A percentile compares a stretch with the other conserved stretches of the same genome.
Conservation (phyloP, 2,113 vertebrate genomes). For the Collichthys lucidus region DNA sequence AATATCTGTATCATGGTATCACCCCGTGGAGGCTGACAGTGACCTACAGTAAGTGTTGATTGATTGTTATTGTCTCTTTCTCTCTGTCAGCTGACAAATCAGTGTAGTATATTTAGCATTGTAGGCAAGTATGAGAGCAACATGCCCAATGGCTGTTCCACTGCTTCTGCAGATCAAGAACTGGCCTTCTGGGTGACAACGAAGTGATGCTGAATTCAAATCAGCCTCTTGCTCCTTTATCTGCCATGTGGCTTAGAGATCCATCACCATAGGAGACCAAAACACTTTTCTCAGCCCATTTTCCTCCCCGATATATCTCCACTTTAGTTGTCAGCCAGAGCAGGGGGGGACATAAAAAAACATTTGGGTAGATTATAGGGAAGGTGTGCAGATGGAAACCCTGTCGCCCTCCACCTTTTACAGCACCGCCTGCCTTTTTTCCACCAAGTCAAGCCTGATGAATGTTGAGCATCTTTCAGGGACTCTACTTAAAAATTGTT, state of each 20-base stretch:
- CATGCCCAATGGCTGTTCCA: conserved; percentile 44
- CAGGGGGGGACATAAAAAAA: conserved; percentile 57
- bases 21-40: conserved; percentile 5
- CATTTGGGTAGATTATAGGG: conserved; percentile 74
- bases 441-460: conserved; percentile 51
- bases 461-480: conserved; percentile 68
- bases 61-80: conserved; percentile 22
- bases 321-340: conserved; percentile 78
- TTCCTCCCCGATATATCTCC: conserved; percentile 56
- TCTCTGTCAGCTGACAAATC: conserved; percentile 61
- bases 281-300: conserved; percentile 68
- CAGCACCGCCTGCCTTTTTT: conserved; percentile 27
- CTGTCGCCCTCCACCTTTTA: conserved; percentile 36
- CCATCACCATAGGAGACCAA: conserved; percentile 53
- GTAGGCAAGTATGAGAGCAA: conserved; percentile 60
- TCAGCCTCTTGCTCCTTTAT: conserved; percentile 40
- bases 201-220: conserved; percentile 42
- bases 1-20: conserved; percentile 8
- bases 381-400: conserved; percentile 58
- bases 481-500: conserved; percentile 72
- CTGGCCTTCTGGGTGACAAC: conserved; percentile 46
- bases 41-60: conserved; percentile 4
- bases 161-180: conserved; percentile 53
- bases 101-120: conserved; percentile 64
- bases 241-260: conserved; percentile 40